phyloP scores from a whole-genome alignment of 2,113 vertebrate species.

The Nicator chloris region DNA sequence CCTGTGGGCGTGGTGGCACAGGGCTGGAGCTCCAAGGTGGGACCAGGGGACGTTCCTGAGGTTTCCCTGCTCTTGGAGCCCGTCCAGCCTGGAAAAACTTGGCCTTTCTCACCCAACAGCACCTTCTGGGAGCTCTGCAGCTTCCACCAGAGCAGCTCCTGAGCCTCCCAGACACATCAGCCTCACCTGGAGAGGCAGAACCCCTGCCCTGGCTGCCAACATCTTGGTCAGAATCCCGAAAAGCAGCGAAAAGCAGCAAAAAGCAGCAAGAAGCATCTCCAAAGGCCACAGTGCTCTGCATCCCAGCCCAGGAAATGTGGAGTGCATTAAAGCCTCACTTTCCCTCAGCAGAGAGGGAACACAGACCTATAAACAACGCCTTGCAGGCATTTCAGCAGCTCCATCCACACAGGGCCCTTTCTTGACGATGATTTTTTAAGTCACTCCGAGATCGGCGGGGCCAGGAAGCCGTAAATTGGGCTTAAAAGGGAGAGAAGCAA shows the following conservation, averaged over 20 bases:
- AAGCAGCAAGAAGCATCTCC: constrained; percentile 50
- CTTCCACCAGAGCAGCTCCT: neutral
- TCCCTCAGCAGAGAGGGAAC: constrained; percentile 62
- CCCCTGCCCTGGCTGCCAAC: neutral
- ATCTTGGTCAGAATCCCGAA: neutral
- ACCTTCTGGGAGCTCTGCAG: neutral
- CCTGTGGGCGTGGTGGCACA: rapidly evolving
- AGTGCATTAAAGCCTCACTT: constrained; percentile 72
- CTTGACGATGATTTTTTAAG: neutral
- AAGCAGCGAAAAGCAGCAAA: neutral
- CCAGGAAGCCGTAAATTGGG: constrained; percentile 67
- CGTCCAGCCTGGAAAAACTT: neutral
- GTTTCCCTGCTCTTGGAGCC: neutral
- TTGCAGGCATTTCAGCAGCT: constrained; percentile 68
- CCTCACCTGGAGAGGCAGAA: neutral
- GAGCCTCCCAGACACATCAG: neutral
- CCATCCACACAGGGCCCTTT: constrained; percentile 11
- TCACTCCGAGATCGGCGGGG: constrained; percentile 41
- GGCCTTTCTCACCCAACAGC: neutral
- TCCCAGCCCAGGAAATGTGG: constrained; percentile 59
- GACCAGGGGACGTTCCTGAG: neutral
- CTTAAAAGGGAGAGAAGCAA: constrained; percentile 53
- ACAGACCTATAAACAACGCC: constrained; percentile 62
- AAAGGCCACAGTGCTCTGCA: constrained; percentile 16
- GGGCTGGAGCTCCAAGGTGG: neutral